Evolutionary conservation across 2,113 vertebrate species (phyloP), one percentile per base, ranked within the genome.

Genomic region (Bagarius yarrelli): DNA sequence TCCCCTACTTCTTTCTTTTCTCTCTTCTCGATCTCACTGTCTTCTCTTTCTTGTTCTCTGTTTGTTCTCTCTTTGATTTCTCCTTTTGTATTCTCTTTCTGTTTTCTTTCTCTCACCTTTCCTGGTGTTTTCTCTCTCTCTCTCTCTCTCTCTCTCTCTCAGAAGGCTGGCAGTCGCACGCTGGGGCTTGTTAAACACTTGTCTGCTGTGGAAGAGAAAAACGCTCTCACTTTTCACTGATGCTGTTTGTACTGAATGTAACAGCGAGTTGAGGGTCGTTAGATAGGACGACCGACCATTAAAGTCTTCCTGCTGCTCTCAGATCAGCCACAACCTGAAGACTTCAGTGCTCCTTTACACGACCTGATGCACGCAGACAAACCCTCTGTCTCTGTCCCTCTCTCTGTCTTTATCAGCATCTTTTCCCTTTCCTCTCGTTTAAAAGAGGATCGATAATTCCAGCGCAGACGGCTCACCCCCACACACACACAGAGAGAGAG

Each of bases 361-460:
- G 13, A 34, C 36, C 40, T 76, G 61, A 77, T 77, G 75, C 75
- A 77, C 40, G 19, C 40, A 77, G 76, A 77, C 59, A 60, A 14
- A 61, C 50, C 23, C 79, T 63, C 66, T 61, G 34, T 36, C 53
- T 59, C 61, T 50, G 63, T 67, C 50, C 63, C 25, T 63, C 50
- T 44, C 36, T 40, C 67, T 32, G 18, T 60, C 34, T 66, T 16
- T 78, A 67, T 74, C 47, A 57, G 40, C 25, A n/a, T 73, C 67
- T 76, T 36, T 50, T 77, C 27, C 13, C 21, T 71, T 52, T 55
- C 27, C 19, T 19, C 50, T 73, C 63, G 78, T 47, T 81, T 32
- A 70, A 59, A 34, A 14, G 32, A n/a, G 77, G 81, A 73, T 83
- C 82, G 57, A 86, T 86, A 79, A 66, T 78, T 72, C 44, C 80